Conservation (phyloP, 2,797 vertebrate species). For the Otus scops region DNA sequence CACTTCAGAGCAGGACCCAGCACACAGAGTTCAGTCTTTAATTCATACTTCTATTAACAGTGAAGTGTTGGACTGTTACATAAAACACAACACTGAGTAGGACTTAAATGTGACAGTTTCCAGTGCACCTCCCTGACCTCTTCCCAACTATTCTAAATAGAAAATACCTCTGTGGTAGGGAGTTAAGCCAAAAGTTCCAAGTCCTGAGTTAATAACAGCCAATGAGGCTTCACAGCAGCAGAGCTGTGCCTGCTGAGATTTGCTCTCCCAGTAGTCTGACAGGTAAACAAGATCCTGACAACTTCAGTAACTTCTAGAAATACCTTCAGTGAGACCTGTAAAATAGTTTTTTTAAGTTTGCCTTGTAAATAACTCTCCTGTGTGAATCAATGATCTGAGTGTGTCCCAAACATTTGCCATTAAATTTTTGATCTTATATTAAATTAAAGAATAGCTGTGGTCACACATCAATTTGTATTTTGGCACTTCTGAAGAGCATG, state of each 20-base stretch:
- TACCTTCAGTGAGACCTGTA: not conserved
- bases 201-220: not conserved
- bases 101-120: not conserved
- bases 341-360: not conserved
- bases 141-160: not conserved
- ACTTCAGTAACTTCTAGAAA: not conserved
- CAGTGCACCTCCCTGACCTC: rapidly evolving
- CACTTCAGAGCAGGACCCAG: not conserved
- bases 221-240: not conserved
- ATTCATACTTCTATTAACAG: not conserved
- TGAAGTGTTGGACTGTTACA: not conserved
- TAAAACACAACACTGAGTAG: not conserved
- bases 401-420: not conserved
- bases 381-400: not conserved
- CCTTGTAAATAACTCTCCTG: not conserved
- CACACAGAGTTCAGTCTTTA: not conserved
- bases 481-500: slow-evolving; percentile 1
- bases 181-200: not conserved
- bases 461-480: slow-evolving; percentile 1
- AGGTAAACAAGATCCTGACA: not conserved
- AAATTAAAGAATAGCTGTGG: not conserved
- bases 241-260: not conserved
- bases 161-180: not conserved
- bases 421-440: not conserved
- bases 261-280: not conserved